A percentile compares a stretch with the other conserved stretches of the same genome.
These are phyloP conservation scores for Callocephalon fimbriatum DNA, from an alignment of 2,113 vertebrate genomes.

Conservation along the genomic window DNA sequence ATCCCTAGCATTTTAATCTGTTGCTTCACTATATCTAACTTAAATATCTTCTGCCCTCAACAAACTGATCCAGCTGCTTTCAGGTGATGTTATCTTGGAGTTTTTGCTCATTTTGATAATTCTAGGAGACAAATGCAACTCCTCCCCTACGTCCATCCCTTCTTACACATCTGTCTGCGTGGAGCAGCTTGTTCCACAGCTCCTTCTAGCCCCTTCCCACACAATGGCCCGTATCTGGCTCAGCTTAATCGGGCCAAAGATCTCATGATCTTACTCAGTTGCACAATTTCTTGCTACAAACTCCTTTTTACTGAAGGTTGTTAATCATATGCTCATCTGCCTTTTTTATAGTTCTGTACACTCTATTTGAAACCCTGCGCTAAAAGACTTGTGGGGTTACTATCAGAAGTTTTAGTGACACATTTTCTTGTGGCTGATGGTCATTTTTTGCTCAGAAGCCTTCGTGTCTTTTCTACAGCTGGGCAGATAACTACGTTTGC, in stretches of 20 bases:
- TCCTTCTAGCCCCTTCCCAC: constrained; percentile 1
- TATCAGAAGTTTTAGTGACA: neutral
- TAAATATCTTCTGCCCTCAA: constrained; percentile 23
- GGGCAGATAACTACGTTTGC: neutral
- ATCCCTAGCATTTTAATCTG: neutral
- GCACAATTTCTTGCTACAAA: constrained; percentile 28
- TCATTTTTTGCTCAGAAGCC: neutral
- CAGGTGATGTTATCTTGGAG: neutral
- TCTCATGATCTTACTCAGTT: neutral
- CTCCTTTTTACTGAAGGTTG: neutral
- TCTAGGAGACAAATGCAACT: neutral
- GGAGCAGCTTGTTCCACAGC: neutral
- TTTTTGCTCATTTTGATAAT: neutral
- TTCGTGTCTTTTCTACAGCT: neutral
- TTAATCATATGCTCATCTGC: neutral
- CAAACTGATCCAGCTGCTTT: constrained; percentile 13
- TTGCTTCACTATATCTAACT: neutral
- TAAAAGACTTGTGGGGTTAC: neutral
- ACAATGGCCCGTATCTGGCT: neutral
- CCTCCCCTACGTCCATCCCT: neutral
- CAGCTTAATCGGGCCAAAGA: neutral
- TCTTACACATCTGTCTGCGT: rapidly evolving
- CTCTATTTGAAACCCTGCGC: neutral
- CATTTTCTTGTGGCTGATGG: neutral
- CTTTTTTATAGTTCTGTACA: neutral